Base-by-base conservation (phyloP, 1,140 invertebrate species). In the Triops cancriformis region DNA sequence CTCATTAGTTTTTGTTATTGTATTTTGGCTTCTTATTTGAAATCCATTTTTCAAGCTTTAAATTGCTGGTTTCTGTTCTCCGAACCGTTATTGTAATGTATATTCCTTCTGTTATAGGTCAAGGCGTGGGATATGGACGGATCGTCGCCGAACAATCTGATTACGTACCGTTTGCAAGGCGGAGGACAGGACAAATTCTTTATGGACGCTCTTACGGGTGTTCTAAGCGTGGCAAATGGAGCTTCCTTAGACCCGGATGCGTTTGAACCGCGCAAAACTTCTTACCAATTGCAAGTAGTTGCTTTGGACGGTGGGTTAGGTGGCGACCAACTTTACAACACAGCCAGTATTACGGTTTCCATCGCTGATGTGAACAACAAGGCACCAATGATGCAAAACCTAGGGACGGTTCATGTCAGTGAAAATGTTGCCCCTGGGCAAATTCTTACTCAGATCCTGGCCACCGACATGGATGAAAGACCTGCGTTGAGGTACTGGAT, bases 331-430 rank as follows among this genome's bases (percentile, higher is more conserved):
- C 83, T 81, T 51, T 31, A 77, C 31, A 83, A 90, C 14, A 90
- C 89, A 73, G 88, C 89, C 1, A 86, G 89, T 4, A 90, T 91
- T 10, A 86, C 89, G 0, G 93, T 97, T 0, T 93, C 94, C 81
- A 93, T 98, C 9, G 90, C 89, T 0, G 95, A 97, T 85, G 93
- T 97, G 0, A 97, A 97, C 82, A 97, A 97, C 82, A 97, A 97
- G 83, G 87, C 89, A 0, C 95, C 95, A 0, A 84, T 90, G 10
- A 89, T 96, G 72, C 81, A 86, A 0, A 90, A 93, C 75, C 89
- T 91, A 1, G 90, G 89, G 1, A 87, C 87, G 0, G 85, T 95
- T 73, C 84, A 84, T 11, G 87, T 95, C 7, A 85, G 85, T 79
- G 94, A 96, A 86, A 94, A 95, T 83, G 91, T 90, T 14, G 88